Base-by-base conservation (phyloP, 2,113 vertebrate species). In the Melanostigma gelatinosum region DNA sequence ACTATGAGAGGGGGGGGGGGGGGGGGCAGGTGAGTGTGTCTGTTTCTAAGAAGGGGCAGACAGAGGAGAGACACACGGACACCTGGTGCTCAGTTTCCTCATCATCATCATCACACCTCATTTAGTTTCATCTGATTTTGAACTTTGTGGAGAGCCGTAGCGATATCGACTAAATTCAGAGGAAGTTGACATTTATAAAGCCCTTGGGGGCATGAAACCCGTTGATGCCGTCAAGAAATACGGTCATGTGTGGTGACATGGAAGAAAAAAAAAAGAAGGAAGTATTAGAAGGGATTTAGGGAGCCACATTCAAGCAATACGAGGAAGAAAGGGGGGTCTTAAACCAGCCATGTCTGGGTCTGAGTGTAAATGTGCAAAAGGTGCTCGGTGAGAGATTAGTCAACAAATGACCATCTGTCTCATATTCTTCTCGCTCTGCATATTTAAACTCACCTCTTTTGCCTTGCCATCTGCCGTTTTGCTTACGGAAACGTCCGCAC, bases 381-480 rank as follows among this genome's bases (percentile, higher is more conserved):
- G 87, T 88, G 68, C 55, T 65, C 22, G 11, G 68, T 77, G 82
- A 87, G 60, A 71, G 50, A 87, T 86, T 86, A 74, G 79, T 85
- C 79, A 76, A 83, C 81, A 87, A 90, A 91, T 78, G 79, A 87
- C 81, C 91, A 90, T 86, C 85, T 92, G 91, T 81, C 81, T 86
- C 78, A 75, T 84, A 85, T 86, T 72, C 64, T 54, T 79, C 83
- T 84, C 60, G 22, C 62, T 24, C 58, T 70, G 83, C 83, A 87
- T 83, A 80, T 86, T 72, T 57, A 85, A 80, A 85, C 84, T 84
- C 58, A 55, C 81, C 70, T 85, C 67, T 75, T 66, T 42, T 69
- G 50, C 72, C 66, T 54, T 69, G 16, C 87, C 88, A 87, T 88
- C 85, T 90, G 91, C 69, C 80, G 85, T 81, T 82, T 27, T 74